Conservation (phyloP, 2,888 invertebrate species). For the Daptonema setosum region DNA sequence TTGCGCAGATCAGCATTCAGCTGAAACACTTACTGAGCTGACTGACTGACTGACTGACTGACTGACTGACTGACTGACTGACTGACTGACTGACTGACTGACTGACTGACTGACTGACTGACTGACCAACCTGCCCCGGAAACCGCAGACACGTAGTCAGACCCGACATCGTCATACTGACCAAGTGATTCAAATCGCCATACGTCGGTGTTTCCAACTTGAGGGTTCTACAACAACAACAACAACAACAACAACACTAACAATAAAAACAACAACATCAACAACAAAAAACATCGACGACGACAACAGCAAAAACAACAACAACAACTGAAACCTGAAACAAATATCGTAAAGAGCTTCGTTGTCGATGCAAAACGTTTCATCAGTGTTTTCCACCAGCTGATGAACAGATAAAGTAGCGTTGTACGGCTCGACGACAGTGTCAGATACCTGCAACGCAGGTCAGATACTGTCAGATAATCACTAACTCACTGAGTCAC, state of each 20-base stretch:
- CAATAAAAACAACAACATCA: too few relatives aligned
- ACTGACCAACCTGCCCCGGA: slow-evolving; percentile 48
- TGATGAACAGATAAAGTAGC: slow-evolving; percentile 36
- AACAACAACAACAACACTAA: too few relatives aligned
- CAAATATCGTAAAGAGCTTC: slow-evolving; percentile 38
- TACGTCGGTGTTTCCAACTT: slow-evolving; percentile 50
- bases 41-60: too few relatives aligned
- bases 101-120: too few relatives aligned
- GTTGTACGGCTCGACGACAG: slow-evolving; percentile 26
- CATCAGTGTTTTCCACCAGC: slow-evolving; percentile 26
- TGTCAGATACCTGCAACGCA: slow-evolving; percentile 9
- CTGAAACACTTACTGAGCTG: too few relatives aligned
- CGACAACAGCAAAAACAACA: too few relatives aligned
- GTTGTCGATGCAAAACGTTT: slow-evolving; percentile 35
- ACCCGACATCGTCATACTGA: slow-evolving; percentile 35
- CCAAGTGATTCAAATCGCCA: slow-evolving; percentile 58
- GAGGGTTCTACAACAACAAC: slow-evolving; percentile 32
- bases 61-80: too few relatives aligned
- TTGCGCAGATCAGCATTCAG: slow-evolving; percentile 52
- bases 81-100: too few relatives aligned
- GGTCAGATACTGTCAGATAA: not conserved
- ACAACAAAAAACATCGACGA: too few relatives aligned
- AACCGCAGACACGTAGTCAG: slow-evolving; percentile 46
- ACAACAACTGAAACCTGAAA: too few relatives aligned
- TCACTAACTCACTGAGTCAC: not conserved